Evolutionary conservation across 2,113 vertebrate genomes (phyloP).

Genomic region (Callopanchax toddi): DNA sequence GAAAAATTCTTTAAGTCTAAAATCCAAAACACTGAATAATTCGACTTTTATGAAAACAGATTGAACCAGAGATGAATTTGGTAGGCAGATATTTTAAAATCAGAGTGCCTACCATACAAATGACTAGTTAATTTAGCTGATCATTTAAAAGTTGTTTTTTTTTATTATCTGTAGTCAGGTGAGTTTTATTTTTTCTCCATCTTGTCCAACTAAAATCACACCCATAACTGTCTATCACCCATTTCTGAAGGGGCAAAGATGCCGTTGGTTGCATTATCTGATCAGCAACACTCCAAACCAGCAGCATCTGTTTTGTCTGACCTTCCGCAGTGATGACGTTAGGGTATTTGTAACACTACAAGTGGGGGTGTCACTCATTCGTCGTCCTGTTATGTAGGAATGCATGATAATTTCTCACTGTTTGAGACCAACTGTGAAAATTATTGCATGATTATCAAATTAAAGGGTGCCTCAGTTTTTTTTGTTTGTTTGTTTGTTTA

Average conservation of each 20-base stretch:
- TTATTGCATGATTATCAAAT: conserved; percentile 60
- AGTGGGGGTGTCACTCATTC: conserved; percentile 59
- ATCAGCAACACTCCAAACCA: conserved; percentile 39
- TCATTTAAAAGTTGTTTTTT: conserved; percentile 31
- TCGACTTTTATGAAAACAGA: conserved; percentile 46
- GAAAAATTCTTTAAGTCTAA: background rate
- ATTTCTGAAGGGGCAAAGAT: conserved; percentile 74
- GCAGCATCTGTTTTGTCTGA: conserved; percentile 74
- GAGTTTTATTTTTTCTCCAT: conserved; percentile 56
- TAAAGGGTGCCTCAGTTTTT: conserved; percentile 9
- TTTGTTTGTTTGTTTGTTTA: no score
- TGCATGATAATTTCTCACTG: conserved; percentile 63
- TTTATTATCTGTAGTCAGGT: conserved; percentile 59
- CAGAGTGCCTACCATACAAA: conserved; percentile 28
- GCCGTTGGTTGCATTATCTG: conserved; percentile 50
- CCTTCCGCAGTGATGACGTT: conserved; percentile 74
- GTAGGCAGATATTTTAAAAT: conserved; percentile 38
- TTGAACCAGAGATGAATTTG: conserved; percentile 55
- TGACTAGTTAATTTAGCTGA: no score
- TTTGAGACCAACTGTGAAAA: conserved; percentile 18
- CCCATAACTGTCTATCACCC: conserved; percentile 68
- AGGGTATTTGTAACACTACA: conserved; percentile 44
- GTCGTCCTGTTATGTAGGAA: conserved; percentile 40
- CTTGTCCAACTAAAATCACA: conserved; percentile 50
- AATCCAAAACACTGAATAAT: background rate